Conservation (phyloP, 2,888 invertebrate genomes). For the Lithophane socia region DNA sequence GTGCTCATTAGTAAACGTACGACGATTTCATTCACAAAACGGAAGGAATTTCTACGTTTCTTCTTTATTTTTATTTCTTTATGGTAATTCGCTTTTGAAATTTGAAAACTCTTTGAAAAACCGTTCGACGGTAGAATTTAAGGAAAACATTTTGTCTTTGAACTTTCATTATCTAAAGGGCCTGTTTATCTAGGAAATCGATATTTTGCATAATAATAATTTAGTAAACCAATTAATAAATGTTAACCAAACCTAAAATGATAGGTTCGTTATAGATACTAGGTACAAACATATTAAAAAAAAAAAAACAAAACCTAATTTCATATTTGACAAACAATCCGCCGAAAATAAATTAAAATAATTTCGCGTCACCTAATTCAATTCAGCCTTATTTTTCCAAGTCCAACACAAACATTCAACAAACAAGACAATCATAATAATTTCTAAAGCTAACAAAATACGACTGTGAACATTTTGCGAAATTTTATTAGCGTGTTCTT, state of each 20-base stretch:
- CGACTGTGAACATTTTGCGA: constrained; percentile 44
- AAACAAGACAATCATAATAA: constrained; percentile 37
- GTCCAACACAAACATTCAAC: constrained; percentile 47
- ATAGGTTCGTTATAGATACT: no score
- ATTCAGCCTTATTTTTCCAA: constrained; percentile 48
- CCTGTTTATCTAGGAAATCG: background rate
- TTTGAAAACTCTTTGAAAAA: no score
- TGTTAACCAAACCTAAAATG: background rate
- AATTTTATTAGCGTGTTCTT: constrained; percentile 63
- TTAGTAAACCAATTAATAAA: background rate
- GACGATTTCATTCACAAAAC: constrained; percentile 22
- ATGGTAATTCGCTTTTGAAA: no score
- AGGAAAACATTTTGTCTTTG: no score
- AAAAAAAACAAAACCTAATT: background rate
- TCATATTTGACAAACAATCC: background rate
- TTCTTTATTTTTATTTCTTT: no score
- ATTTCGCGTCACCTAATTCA: constrained; percentile 30
- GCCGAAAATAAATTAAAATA: constrained; percentile 29
- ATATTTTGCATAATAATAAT: background rate
- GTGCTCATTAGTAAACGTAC: constrained; percentile 45
- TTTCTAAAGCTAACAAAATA: constrained; percentile 50
- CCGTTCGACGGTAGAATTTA: no score
- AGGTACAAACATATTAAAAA: background rate
- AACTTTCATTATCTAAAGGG: no score
- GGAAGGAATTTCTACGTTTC: background rate